A percentile compares a stretch with the other conserved stretches of the same genome.
phyloP scores from a whole-genome alignment of 35 echinoderm and acorn worm genomes.

The Heliocidaris tuberculata region DNA sequence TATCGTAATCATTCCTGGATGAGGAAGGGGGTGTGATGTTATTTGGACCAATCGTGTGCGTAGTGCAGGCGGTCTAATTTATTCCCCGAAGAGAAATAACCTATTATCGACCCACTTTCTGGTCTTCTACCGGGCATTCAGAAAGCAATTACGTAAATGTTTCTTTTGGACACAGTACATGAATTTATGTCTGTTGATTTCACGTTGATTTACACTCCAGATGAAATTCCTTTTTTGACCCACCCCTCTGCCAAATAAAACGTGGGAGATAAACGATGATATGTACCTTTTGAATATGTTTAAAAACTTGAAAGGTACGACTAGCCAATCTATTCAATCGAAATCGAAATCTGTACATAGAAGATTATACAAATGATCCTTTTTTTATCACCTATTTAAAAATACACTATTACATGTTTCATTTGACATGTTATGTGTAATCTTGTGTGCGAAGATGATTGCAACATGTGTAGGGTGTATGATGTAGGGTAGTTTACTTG shows the following conservation, averaged over 20 bases:
- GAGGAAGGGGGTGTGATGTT: background rate
- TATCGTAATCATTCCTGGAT: background rate
- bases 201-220: background rate
- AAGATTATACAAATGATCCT: background rate
- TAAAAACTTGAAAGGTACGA: background rate
- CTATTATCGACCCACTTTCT: background rate
- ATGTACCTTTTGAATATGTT: no score
- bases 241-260: background rate
- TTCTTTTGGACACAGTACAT: background rate
- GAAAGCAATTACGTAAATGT: no score
- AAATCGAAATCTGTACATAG: background rate
- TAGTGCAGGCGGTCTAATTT: background rate
- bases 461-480: background rate
- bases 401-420: background rate
- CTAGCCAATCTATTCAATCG: background rate
- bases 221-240: background rate
- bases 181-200: background rate
- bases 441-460: slow-evolving; percentile 16
- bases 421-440: background rate
- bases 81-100: background rate
- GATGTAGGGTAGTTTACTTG: background rate
- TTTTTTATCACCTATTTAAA: slow-evolving; percentile 6
- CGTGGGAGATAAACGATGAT: background rate
- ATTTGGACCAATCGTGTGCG: background rate
- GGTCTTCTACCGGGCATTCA: no score